Evolutionary conservation across 2,113 vertebrate species (phyloP).

Genomic region (Jaculus jaculus): DNA sequence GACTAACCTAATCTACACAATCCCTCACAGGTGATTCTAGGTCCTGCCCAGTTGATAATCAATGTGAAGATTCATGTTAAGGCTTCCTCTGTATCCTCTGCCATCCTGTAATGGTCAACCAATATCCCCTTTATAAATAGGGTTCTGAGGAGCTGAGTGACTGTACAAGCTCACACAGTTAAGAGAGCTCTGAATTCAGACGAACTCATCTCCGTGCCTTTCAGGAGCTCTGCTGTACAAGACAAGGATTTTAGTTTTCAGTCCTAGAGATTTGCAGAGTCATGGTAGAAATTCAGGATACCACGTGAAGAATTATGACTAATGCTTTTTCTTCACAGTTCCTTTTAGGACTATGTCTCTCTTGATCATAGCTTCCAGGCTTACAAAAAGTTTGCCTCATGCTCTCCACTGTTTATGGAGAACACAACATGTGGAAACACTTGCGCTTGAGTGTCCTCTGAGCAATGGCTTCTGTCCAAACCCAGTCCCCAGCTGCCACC

Average conservation of each 20-base stretch:
- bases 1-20: no score
- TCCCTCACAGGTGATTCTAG: no score
- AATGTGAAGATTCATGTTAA: not conserved
- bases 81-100: not conserved
- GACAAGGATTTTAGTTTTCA: not conserved
- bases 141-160: not conserved
- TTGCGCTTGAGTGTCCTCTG: not conserved
- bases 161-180: not conserved
- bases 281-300: not conserved
- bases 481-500: not conserved
- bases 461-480: not conserved
- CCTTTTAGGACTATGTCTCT: not conserved
- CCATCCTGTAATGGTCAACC: not conserved
- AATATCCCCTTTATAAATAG: not conserved
- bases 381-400: not conserved
- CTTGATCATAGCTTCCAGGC: not conserved
- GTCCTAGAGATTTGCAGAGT: not conserved
- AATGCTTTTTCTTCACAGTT: conserved; percentile 10
- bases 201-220: not conserved
- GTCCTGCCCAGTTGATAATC: no score
- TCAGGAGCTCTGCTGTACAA: rapidly evolving
- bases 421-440: not conserved
- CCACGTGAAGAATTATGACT: not conserved
- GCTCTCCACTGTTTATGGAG: not conserved
- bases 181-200: not conserved